Evolutionary conservation across 2,888 invertebrate genomes (phyloP).

Genomic region (Heliconius ethilla): DNA sequence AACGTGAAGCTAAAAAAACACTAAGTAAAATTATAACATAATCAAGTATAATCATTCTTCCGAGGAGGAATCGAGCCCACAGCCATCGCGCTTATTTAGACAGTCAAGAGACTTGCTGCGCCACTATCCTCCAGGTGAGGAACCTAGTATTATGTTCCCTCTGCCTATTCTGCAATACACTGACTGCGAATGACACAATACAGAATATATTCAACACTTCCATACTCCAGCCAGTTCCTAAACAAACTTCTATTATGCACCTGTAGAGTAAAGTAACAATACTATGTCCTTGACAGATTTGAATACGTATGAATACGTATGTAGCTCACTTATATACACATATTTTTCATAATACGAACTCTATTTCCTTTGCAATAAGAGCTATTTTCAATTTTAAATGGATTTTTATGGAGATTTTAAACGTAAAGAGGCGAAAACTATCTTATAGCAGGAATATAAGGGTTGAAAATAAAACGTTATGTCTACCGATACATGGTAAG

Average conservation of each 20-base stretch:
- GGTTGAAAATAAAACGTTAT: not conserved
- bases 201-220: not conserved
- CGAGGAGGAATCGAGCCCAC: too few species aligned
- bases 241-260: conserved; percentile 18
- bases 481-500: conserved; percentile 9
- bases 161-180: too few species aligned
- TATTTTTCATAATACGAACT: conserved; percentile 3
- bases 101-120: too few species aligned
- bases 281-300: conserved; percentile 28
- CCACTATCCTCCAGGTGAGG: too few species aligned
- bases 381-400: not conserved
- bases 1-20: too few species aligned
- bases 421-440: not conserved
- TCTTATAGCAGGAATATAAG: not conserved
- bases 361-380: not conserved
- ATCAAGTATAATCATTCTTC: too few species aligned
- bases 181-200: not conserved
- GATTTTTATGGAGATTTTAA: not conserved
- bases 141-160: too few species aligned
- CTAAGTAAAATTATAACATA: too few species aligned
- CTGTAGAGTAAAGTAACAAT: conserved; percentile 21
- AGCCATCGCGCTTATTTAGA: too few species aligned
- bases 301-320: conserved; percentile 18
- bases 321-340: not conserved
- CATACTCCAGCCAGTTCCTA: conserved; percentile 3